A percentile compares a stretch with the other conserved stretches of the same genome.
Conservation (phyloP, 2,888 invertebrate genomes). For the Polylopha cassiicola region DNA sequence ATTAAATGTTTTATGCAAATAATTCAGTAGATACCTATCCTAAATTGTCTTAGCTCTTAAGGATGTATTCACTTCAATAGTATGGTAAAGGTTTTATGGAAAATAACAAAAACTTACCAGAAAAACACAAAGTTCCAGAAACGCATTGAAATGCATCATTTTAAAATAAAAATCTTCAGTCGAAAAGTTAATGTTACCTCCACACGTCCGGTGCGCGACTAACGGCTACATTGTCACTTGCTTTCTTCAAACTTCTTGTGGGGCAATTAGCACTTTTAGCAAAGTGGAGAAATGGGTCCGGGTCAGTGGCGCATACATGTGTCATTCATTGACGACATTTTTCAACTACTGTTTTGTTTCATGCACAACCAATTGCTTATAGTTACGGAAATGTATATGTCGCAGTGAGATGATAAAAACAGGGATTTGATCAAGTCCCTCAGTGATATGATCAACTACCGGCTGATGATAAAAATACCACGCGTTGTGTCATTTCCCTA, state of each 20-base stretch:
- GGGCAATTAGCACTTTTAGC: constrained; percentile 58
- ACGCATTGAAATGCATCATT: constrained; percentile 9
- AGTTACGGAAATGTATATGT: no score
- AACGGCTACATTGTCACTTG: constrained; percentile 35
- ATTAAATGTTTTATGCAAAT: constrained; percentile 3
- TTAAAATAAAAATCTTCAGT: background rate
- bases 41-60: no score
- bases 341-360: no score
- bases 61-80: no score
- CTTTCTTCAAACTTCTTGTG: constrained; percentile 46
- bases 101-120: constrained; percentile 7
- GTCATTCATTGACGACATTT: constrained; percentile 41
- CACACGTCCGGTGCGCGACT: constrained; percentile 41
- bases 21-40: constrained; percentile 1
- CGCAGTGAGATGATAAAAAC: no score
- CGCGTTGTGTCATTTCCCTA: no score
- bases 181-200: constrained; percentile 32
- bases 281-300: constrained; percentile 47
- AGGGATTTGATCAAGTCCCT: no score
- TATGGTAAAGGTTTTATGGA: background rate
- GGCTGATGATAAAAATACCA: no score
- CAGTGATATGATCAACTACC: no score
- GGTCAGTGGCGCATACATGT: constrained; percentile 43
- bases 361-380: no score
- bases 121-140: constrained; percentile 2